Evolutionary conservation across 2,888 invertebrate species (phyloP).

Genomic region (Blera fallax): DNA sequence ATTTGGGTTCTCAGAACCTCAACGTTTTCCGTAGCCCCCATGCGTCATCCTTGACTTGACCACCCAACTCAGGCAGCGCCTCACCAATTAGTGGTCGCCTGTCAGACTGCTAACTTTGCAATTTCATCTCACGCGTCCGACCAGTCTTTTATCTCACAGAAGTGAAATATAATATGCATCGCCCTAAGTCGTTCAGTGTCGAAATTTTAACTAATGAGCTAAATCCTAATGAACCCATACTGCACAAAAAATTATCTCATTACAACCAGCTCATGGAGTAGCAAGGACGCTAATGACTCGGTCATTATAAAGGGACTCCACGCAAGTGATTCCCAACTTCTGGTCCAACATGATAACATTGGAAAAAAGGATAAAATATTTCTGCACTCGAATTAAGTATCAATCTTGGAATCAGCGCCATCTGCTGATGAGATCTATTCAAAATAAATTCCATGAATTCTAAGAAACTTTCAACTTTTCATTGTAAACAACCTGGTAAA

Average conservation of each 20-base stretch:
- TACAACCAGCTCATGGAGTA: not conserved
- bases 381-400: not conserved
- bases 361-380: not conserved
- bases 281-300: not conserved
- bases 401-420: too few species aligned
- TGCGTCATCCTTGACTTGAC: too few species aligned
- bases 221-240: not conserved
- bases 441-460: not conserved
- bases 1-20: too few species aligned
- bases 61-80: too few species aligned
- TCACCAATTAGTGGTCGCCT: too few species aligned
- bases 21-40: too few species aligned
- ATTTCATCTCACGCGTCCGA: too few species aligned
- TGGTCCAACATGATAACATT: not conserved
- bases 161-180: not conserved
- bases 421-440: not conserved
- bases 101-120: too few species aligned
- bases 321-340: not conserved
- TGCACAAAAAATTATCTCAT: not conserved
- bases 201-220: not conserved
- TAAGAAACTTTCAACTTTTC: not conserved
- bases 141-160: too few species aligned
- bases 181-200: not conserved
- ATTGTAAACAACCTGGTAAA: not conserved
- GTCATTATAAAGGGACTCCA: not conserved